Base-by-base conservation (phyloP, 2,888 invertebrate species). In the Helleia helle region DNA sequence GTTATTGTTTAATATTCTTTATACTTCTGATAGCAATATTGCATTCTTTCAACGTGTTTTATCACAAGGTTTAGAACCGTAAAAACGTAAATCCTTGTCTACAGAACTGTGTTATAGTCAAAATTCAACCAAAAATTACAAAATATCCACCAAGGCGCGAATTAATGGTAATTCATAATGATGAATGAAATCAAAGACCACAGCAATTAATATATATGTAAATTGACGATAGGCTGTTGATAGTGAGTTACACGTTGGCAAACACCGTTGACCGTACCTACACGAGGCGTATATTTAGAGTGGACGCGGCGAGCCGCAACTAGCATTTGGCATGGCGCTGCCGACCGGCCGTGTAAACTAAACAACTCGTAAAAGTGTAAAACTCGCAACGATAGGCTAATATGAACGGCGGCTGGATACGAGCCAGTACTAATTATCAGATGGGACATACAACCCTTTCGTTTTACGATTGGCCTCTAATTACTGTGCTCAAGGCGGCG, bases 331-430 rank as follows among this genome's bases (percentile, higher is more conserved):
- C 83, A 84, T 69, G 66, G 70, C 62, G 62, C 67, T 64, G 61
- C 56, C 62, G 58, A 67, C 71, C 68, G 68, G 75, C 65, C 64
- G 62, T 66, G 71, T 72, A 67, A 81, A 79, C 83, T 80, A 80
- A 83, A 81, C 81, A 81, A 81, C 76, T 80, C 83, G 80, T 81
- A 83, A 83, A 84, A 83, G 81, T 80, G 83, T 80, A 83, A 83
- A 81, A 84, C 70, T 83, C 77, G 76, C 79, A 79, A 75, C 76
- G 81, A 83, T 81, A 79, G 75, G 63, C 80, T 79, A 79, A 83
- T 81, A 83, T 79, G 79, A 79, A 72, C 73, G 66, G 72, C 67
- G 66, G 65, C 59, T 84, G 83, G 83, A 81, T 70, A 67, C 54
- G 71, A 65, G 84, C 83, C 83, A 83, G 81, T 77, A 64, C 81